Evolutionary conservation across 2,113 vertebrate species (phyloP).

Genomic region (Chrysochloris asiatica): DNA sequence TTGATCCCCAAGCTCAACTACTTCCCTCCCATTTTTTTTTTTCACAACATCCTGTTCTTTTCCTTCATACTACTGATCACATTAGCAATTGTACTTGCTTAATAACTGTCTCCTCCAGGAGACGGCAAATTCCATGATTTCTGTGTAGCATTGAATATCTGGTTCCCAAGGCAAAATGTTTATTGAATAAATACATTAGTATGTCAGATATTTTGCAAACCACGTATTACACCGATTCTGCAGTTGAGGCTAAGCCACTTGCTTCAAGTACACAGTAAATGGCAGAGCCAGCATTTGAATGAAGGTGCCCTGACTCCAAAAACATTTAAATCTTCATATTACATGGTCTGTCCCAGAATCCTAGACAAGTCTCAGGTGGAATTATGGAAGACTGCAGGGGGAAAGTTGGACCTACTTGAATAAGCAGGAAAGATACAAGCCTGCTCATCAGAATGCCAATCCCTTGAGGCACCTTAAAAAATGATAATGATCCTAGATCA

Average conservation of each 20-base stretch:
- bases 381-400: not conserved
- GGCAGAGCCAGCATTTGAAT: too few species aligned
- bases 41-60: not conserved
- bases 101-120: not conserved
- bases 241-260: not conserved
- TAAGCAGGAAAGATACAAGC: not conserved
- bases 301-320: not conserved
- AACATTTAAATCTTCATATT: not conserved
- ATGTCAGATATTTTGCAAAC: not conserved
- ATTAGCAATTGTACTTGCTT: not conserved
- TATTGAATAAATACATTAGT: not conserved
- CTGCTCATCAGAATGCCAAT: not conserved
- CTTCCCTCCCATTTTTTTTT: not conserved
- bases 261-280: not conserved
- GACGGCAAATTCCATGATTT: not conserved
- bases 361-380: not conserved
- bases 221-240: not conserved
- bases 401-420: not conserved
- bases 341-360: not conserved
- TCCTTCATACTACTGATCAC: not conserved
- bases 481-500: not conserved
- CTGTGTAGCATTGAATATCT: not conserved
- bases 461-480: too few species aligned
- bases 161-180: not conserved
- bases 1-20: not conserved